phyloP scores from a whole-genome alignment of 2,888 invertebrate genomes.

The Rhodophaea formosa region DNA sequence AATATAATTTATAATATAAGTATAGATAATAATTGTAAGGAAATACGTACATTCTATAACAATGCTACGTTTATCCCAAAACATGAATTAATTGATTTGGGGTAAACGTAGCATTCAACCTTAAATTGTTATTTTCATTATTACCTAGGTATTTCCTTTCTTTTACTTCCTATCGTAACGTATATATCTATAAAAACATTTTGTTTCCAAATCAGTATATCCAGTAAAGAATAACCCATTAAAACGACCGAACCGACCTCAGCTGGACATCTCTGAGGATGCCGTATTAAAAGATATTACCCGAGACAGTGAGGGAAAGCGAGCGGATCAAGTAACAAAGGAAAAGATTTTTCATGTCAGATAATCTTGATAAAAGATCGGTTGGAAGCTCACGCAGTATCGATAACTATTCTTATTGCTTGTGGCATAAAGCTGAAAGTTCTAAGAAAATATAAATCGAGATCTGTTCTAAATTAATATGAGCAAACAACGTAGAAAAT shows the following conservation, averaged over 20 bases:
- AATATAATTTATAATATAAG: no score
- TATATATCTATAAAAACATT: no score
- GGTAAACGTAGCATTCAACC: no score
- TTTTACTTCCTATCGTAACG: no score
- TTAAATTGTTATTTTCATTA: no score
- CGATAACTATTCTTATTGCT: not conserved
- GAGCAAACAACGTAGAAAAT: conserved; percentile 12
- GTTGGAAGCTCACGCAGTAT: conserved; percentile 8
- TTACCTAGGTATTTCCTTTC: no score
- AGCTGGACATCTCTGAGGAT: not conserved
- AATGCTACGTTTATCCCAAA: no score
- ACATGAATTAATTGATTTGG: no score
- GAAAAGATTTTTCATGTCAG: conserved; percentile 28
- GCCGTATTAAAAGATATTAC: conserved; percentile 20
- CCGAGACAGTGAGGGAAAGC: conserved; percentile 16
- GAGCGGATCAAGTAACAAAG: conserved; percentile 29
- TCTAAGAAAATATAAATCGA: not conserved
- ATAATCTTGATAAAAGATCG: conserved; percentile 31
- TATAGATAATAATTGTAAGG: no score
- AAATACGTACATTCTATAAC: no score
- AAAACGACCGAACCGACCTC: conserved; percentile 7
- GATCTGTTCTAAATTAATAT: conserved; percentile 11
- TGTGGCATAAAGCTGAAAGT: not conserved
- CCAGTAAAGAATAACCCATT: no score
- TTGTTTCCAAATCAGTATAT: no score